A percentile compares a stretch with the other conserved stretches of the same genome.
Evolutionary conservation across 37 sponge, comb jelly and placozoan genomes (phyloP).

Genomic region (Geodia barretti): DNA sequence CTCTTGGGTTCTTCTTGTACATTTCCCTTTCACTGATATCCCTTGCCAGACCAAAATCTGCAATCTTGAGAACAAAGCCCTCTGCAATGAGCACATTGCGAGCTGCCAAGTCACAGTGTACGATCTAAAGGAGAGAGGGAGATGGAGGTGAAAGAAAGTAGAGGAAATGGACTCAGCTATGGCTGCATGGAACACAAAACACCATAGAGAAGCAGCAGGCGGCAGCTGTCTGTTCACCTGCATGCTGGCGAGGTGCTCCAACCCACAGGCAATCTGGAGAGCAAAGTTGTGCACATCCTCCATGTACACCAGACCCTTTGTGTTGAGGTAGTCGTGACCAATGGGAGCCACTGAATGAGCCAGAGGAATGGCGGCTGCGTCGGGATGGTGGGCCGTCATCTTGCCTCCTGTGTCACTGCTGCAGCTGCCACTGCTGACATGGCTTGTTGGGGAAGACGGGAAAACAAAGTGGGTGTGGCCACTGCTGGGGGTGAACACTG

Average conservation of each 20-base stretch:
- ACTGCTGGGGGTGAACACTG: neutral
- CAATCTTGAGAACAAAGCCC: conserved; percentile 69
- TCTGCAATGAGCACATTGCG: conserved; percentile 75
- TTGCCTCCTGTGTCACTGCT: neutral
- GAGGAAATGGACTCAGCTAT: neutral
- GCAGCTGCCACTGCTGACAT: conserved; percentile 1
- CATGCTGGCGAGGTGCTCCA: conserved; percentile 52
- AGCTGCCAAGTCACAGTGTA: conserved; percentile 81
- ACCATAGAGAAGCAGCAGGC: neutral
- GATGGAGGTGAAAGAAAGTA: neutral
- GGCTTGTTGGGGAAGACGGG: neutral
- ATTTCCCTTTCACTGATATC: conserved; percentile 29
- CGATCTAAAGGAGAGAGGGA: conserved; percentile 21
- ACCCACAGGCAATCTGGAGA: conserved; percentile 68
- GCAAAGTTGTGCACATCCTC: conserved; percentile 81
- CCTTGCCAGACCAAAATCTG: conserved; percentile 79
- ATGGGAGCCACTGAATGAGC: conserved; percentile 38
- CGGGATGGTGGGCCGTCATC: conserved; percentile 3
- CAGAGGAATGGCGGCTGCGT: neutral
- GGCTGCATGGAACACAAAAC: neutral
- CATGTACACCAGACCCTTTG: conserved; percentile 33
- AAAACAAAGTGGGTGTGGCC: neutral
- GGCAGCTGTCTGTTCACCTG: conserved; percentile 22
- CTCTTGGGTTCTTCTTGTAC: neutral
- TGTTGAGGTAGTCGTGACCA: conserved; percentile 54